Evolutionary conservation across 2,113 vertebrate species (phyloP).

Genomic region (Datnioides undecimradiatus): DNA sequence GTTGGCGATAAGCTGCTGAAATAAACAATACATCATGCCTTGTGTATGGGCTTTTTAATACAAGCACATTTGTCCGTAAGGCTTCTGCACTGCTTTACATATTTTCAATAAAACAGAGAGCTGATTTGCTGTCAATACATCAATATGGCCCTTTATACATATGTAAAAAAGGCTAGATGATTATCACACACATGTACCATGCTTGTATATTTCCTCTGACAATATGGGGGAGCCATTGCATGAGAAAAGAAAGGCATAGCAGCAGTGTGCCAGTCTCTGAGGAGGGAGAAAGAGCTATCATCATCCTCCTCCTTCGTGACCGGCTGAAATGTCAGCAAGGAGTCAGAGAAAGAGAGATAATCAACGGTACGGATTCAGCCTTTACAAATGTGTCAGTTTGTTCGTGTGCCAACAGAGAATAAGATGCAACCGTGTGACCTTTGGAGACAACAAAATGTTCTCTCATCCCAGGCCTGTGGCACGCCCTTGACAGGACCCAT

Average conservation of each 20-base stretch:
- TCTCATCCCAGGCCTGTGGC: conserved; percentile 55
- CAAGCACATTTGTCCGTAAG: conserved; percentile 35
- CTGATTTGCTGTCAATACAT: conserved; percentile 38
- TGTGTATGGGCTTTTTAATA: conserved; percentile 30
- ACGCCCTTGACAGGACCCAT: conserved; percentile 50
- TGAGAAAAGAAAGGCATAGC: neutral
- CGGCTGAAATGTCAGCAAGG: conserved; percentile 79
- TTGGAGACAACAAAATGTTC: conserved; percentile 74
- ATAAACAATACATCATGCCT: conserved; percentile 64
- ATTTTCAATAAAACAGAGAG: conserved; percentile 22
- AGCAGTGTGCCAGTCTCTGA: conserved; percentile 32
- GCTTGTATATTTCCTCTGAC: conserved; percentile 13
- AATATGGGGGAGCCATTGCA: neutral
- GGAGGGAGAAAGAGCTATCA: conserved; percentile 62
- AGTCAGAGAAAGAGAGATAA: conserved; percentile 74
- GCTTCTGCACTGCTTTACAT: conserved; percentile 22
- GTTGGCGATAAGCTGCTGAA: conserved; percentile 60
- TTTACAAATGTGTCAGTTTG: conserved; percentile 75
- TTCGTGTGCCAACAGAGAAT: conserved; percentile 62
- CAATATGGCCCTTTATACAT: conserved; percentile 11
- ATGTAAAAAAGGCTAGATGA: neutral
- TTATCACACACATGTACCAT: neutral
- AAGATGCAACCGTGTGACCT: conserved; percentile 75
- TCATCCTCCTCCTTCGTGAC: conserved; percentile 59
- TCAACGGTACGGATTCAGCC: conserved; percentile 68